Evolutionary conservation across 2,888 invertebrate species (phyloP).

Genomic region (Cephus nigrinus): DNA sequence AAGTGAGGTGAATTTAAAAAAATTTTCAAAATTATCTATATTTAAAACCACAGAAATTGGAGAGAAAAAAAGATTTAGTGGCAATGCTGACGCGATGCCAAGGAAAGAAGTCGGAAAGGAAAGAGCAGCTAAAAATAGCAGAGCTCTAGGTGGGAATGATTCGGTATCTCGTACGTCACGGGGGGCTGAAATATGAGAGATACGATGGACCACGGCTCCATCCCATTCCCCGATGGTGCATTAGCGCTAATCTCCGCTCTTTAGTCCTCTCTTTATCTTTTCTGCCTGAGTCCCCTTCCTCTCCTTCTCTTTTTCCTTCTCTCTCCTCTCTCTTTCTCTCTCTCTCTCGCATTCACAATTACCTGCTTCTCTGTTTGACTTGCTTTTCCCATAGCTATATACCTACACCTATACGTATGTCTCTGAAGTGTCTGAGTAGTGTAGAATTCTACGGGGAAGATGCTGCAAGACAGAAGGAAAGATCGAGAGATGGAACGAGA

Average conservation of each 20-base stretch:
- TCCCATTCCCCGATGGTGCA: slow-evolving; percentile 62
- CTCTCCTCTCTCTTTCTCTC: slow-evolving; percentile 17
- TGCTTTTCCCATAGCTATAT: background rate
- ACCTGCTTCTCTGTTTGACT: background rate
- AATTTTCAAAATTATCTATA: background rate
- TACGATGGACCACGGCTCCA: slow-evolving; percentile 59
- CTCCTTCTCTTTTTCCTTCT: background rate
- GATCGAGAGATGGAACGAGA: slow-evolving; percentile 25
- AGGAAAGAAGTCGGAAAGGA: slow-evolving; percentile 16
- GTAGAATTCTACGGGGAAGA: slow-evolving; percentile 48
- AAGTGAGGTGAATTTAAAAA: background rate
- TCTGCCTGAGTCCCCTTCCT: slow-evolving; percentile 5
- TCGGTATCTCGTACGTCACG: slow-evolving; percentile 66
- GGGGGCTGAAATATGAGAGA: slow-evolving; percentile 66
- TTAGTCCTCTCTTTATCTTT: slow-evolving; percentile 51
- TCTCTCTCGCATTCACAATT: slow-evolving; percentile 4
- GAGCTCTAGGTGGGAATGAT: slow-evolving; percentile 60
- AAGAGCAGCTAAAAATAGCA: slow-evolving; percentile 50
- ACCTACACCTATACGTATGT: slow-evolving; percentile 61
- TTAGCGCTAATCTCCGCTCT: slow-evolving; percentile 62
- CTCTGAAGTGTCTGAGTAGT: slow-evolving; percentile 56
- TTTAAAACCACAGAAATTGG: background rate
- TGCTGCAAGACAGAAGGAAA: slow-evolving; percentile 46
- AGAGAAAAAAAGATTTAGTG: slow-evolving; percentile 6
- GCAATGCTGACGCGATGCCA: background rate